Conservation (phyloP, 1,140 invertebrate genomes). For the Schlechtendalia chinensis region DNA sequence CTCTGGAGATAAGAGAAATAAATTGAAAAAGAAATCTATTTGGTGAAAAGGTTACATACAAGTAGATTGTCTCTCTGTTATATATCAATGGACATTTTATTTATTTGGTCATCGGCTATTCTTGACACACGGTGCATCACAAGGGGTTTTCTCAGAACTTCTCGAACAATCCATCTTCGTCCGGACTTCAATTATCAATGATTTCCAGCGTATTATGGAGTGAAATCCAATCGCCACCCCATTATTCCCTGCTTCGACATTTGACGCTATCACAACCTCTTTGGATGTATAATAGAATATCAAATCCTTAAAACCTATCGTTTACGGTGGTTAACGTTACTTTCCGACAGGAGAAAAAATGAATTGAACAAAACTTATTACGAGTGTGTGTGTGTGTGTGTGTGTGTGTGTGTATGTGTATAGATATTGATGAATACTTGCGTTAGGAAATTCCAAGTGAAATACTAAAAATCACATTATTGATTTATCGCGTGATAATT, state of each 20-base stretch:
- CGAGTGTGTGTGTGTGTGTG: too few species aligned
- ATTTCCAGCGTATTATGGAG: constrained; percentile 36
- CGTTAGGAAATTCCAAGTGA: too few species aligned
- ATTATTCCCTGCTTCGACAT: constrained; percentile 14
- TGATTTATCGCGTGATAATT: too few species aligned
- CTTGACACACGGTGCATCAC: constrained; percentile 4
- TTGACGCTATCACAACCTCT: not conserved
- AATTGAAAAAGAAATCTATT: constrained; percentile 29
- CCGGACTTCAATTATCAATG: constrained; percentile 42
- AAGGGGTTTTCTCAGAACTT: constrained; percentile 1
- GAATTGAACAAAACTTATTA: not conserved
- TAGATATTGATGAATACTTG: too few species aligned
- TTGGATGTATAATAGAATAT: constrained; percentile 15
- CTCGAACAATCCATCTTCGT: constrained; percentile 38
- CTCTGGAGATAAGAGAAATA: constrained; percentile 24
- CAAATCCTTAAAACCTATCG: constrained; percentile 7
- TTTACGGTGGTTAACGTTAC: constrained; percentile 23
- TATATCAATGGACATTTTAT: constrained; percentile 20
- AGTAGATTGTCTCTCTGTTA: not conserved
- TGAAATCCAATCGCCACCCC: constrained; percentile 7
- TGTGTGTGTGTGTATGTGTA: too few species aligned
- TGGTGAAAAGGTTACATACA: constrained; percentile 11
- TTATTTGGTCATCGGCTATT: constrained; percentile 43
- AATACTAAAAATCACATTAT: too few species aligned
- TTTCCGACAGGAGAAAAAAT: constrained; percentile 17